Base-by-base conservation (phyloP, 2,113 vertebrate species). In the Felis chaus region DNA sequence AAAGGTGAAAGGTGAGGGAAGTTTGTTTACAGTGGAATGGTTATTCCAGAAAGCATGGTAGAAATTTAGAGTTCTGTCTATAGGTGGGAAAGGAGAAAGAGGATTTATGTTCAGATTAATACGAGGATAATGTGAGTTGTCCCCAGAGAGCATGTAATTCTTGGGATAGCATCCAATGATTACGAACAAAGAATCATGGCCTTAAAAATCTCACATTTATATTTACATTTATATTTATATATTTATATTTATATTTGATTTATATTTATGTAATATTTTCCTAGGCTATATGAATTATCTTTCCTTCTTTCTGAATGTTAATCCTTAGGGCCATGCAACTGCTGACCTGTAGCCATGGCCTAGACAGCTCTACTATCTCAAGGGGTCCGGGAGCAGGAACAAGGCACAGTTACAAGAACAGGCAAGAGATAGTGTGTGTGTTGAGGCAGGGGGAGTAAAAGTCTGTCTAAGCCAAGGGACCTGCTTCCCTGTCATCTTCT, bases 401-500 rank as follows among this genome's bases (percentile, higher is more conserved):
- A 0, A 12, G 14, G 14, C 73, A 19, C 39, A 27, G 31, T 23
- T 48, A 41, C 9, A 48, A 33, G 13, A 57, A 19, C 23, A 84
- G 23, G 1, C 1, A 11, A 45, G 23, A 88, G 33, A 48, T 39
- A 2, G 12, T 5, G 4, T 63, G 33, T 3, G 4, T 19, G 66
- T 31, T 23, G 36, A 65, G 6, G 0, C 21, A 0, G 4, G 31
- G 13, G n/a, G 39, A 2, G 0, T 10, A 3, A n/a, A 1, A 10
- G 2, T 23, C 13, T 4, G n/a, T 16, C 7, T 31, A n/a, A 31
- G 1, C 13, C 12, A 13, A 21, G 21, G 15, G 4, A 48, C 2
- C 3, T 39, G 9, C 5, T 29, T 33, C 16, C 7, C 1, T 41
- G 0, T 4, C 25, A n/a, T 13, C 29, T 50, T 79, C 31, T 8